phyloP scores from a whole-genome alignment of 2,888 invertebrate species.

The Alitta virens region DNA sequence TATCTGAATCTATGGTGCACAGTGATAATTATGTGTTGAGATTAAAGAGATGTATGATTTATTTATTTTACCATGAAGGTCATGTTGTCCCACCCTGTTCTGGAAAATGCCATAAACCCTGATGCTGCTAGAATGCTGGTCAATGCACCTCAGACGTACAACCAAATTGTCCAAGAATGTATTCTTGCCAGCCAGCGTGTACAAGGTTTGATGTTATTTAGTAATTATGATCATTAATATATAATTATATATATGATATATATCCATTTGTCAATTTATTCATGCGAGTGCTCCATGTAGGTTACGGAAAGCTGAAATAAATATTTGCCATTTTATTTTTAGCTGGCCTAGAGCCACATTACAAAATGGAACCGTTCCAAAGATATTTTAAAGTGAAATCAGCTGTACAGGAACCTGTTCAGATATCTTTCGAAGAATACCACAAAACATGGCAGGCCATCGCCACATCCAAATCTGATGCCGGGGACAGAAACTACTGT shows the following conservation, averaged over 20 bases:
- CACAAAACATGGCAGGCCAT: constrained; percentile 50
- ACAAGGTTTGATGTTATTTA: constrained; percentile 38
- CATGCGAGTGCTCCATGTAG: too few relatives aligned
- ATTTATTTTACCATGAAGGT: constrained; percentile 32
- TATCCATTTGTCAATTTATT: too few relatives aligned
- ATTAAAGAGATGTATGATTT: too few relatives aligned
- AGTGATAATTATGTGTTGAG: too few relatives aligned
- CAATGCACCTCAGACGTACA: constrained; percentile 45
- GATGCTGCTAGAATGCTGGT: constrained; percentile 49
- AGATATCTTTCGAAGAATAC: constrained; percentile 53
- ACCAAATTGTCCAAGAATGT: constrained; percentile 51
- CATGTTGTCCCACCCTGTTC: constrained; percentile 43
- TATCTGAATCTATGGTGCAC: too few relatives aligned
- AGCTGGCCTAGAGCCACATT: constrained; percentile 36
- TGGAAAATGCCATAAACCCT: constrained; percentile 47
- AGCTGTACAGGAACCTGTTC: constrained; percentile 10
- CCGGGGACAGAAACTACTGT: constrained; percentile 42
- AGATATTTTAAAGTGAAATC: too few relatives aligned
- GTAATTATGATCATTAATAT: too few relatives aligned
- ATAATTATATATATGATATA: too few relatives aligned
- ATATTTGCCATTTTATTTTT: constrained; percentile 6
- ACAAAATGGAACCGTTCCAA: too few relatives aligned
- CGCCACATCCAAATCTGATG: constrained; percentile 47
- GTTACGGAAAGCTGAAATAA: too few relatives aligned
- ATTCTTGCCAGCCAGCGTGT: constrained; percentile 49